phyloP scores from a whole-genome alignment of 1,140 invertebrate species.

The Dufourea novaeangliae region DNA sequence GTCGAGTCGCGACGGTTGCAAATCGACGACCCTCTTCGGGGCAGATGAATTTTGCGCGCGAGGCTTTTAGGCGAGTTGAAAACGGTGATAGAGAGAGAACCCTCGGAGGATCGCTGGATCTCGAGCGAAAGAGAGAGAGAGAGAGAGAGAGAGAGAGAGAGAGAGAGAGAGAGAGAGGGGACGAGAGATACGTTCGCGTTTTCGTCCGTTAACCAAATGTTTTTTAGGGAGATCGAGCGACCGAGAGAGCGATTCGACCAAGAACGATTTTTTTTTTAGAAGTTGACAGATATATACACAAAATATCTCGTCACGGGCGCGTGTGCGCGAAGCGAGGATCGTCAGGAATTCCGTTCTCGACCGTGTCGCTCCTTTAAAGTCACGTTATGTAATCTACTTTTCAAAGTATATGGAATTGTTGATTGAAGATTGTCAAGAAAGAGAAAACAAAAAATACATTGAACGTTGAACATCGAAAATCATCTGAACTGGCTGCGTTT shows the following conservation, averaged over 20 bases:
- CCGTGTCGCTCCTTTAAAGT: constrained; percentile 45
- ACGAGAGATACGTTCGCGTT: too few relatives aligned
- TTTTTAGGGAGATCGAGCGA: background rate
- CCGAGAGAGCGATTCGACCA: background rate
- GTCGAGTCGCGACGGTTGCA: background rate
- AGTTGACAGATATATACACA: background rate
- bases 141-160: too few relatives aligned
- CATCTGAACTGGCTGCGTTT: constrained; percentile 75
- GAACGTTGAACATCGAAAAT: constrained; percentile 75
- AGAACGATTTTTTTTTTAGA: background rate
- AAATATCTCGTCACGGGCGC: too few relatives aligned
- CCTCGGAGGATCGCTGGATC: background rate
- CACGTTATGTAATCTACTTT: constrained; percentile 75
- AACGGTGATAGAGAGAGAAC: background rate
- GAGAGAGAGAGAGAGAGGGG: too few relatives aligned
- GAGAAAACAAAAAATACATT: constrained; percentile 73
- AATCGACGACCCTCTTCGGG: too few relatives aligned
- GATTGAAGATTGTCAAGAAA: constrained; percentile 73
- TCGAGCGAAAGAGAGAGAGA: too few relatives aligned
- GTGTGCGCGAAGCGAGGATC: background rate
- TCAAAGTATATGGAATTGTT: constrained; percentile 77
- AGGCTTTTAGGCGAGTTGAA: too few relatives aligned
- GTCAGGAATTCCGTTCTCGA: constrained; percentile 46
- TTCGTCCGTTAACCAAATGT: too few relatives aligned
- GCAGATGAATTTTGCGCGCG: background rate